These are phyloP conservation scores for Cyprinodon tularosa DNA, from an alignment of 2,113 vertebrate genomes.

Conservation along the genomic window DNA sequence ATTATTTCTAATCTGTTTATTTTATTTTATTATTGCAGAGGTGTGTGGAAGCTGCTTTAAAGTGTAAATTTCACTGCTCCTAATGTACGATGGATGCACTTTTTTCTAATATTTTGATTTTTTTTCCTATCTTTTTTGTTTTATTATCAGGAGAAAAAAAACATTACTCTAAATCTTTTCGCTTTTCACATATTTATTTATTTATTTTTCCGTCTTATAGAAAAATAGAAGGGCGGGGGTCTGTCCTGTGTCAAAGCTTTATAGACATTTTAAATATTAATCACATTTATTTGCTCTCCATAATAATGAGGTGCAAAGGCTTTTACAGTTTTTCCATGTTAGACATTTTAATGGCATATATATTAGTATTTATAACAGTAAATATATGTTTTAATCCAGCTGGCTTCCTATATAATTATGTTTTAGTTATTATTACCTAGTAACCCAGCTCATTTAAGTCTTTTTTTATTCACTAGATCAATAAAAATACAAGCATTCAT, in stretches of 20 bases:
- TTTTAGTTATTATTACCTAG: background rate
- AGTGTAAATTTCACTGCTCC: background rate
- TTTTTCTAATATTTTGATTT: background rate
- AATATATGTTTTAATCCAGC: background rate
- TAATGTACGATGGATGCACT: slow-evolving; percentile 20
- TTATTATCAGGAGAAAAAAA: background rate
- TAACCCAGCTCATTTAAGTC: too few species aligned
- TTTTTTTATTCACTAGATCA: too few species aligned
- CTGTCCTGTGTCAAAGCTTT: too few species aligned
- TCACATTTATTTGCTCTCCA: too few species aligned
- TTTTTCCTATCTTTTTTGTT: background rate
- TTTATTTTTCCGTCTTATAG: background rate
- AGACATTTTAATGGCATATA: background rate
- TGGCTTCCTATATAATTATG: background rate
- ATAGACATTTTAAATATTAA: too few species aligned
- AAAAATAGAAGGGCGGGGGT: too few species aligned
- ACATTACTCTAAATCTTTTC: background rate
- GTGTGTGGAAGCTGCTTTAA: background rate
- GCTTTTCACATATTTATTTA: background rate
- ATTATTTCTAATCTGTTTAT: background rate
- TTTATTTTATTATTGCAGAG: slow-evolving; percentile 2
- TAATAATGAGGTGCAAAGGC: background rate
- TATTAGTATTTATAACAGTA: too few species aligned
- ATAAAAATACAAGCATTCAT: too few species aligned
- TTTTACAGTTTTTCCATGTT: background rate